These are phyloP conservation scores for Digitonthophagus gazella DNA, from an alignment of 2,888 invertebrate genomes.

Conservation along the genomic window DNA sequence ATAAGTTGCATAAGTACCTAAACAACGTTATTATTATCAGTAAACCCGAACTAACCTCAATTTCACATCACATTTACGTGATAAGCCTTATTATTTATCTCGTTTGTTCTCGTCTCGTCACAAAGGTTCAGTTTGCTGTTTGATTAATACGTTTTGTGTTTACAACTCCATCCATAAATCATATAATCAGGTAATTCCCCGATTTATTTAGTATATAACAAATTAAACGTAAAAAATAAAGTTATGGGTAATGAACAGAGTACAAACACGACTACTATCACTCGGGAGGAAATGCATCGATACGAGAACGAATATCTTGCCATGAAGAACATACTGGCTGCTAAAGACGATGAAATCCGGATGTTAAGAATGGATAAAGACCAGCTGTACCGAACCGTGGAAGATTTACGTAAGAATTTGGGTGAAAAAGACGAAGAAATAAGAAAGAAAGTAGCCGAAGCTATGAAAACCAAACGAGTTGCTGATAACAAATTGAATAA, in stretches of 20 bases:
- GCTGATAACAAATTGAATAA: slow-evolving; percentile 17
- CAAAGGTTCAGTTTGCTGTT: too few relatives aligned
- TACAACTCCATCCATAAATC: not conserved
- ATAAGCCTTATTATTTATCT: too few relatives aligned
- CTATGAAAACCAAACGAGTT: slow-evolving; percentile 9
- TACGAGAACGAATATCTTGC: slow-evolving; percentile 16
- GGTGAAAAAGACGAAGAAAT: slow-evolving; percentile 21
- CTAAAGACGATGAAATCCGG: slow-evolving; percentile 17
- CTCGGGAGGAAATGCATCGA: slow-evolving; percentile 19
- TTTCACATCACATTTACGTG: too few relatives aligned
- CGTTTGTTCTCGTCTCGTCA: too few relatives aligned
- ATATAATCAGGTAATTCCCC: not conserved
- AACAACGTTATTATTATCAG: too few relatives aligned
- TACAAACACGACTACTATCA: not conserved
- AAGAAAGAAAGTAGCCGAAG: slow-evolving; percentile 18
- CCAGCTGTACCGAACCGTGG: not conserved
- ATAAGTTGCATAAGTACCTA: too few relatives aligned
- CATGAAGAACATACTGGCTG: slow-evolving; percentile 1
- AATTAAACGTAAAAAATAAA: too few relatives aligned
- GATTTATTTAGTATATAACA: not conserved
- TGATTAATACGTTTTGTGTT: not conserved
- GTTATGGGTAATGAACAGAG: slow-evolving; percentile 8
- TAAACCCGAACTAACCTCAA: too few relatives aligned
- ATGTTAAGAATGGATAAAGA: slow-evolving; percentile 1
- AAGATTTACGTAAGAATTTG: not conserved